A percentile compares a stretch with the other conserved stretches of the same genome.
phyloP scores from a whole-genome alignment of 1,140 invertebrate genomes.

The Drosophila trapezifrons region DNA sequence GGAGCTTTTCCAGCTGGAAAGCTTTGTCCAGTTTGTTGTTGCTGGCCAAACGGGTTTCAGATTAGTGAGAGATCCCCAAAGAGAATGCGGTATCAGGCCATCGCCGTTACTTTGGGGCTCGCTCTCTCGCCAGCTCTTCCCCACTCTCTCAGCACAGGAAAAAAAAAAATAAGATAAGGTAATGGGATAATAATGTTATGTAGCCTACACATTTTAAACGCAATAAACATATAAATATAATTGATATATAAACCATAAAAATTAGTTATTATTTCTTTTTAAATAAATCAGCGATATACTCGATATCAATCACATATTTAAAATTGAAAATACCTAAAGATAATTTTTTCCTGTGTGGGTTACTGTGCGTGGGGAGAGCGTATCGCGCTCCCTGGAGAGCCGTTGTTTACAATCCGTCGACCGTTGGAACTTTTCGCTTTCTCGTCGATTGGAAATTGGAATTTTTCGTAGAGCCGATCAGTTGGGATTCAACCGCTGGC shows the following conservation, averaged over 20 bases:
- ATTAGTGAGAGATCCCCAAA: constrained; percentile 43
- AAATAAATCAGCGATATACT: neutral
- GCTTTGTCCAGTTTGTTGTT: constrained; percentile 46
- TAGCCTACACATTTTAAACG: too few relatives aligned
- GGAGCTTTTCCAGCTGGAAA: constrained; percentile 69
- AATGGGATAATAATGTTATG: too few relatives aligned
- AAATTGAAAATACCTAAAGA: neutral
- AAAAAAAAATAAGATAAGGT: too few relatives aligned
- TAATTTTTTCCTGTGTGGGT: constrained; percentile 11
- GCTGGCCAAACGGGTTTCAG: constrained; percentile 63
- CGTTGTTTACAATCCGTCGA: constrained; percentile 65
- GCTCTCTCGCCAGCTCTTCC: neutral
- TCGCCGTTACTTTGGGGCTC: constrained; percentile 62
- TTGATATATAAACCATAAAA: neutral
- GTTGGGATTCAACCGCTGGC: constrained; percentile 62
- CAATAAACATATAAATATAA: too few relatives aligned
- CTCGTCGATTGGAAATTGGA: constrained; percentile 73
- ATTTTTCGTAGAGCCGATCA: constrained; percentile 47
- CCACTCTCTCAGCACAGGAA: constrained; percentile 20
- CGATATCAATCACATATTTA: neutral
- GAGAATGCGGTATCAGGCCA: constrained; percentile 57
- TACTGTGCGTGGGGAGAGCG: constrained; percentile 14
- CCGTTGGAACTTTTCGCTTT: constrained; percentile 66
- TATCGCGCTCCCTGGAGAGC: constrained; percentile 31
- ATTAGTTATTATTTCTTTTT: neutral